Conservation (phyloP, 1,140 invertebrate species). For the Triops longicaudatus region DNA sequence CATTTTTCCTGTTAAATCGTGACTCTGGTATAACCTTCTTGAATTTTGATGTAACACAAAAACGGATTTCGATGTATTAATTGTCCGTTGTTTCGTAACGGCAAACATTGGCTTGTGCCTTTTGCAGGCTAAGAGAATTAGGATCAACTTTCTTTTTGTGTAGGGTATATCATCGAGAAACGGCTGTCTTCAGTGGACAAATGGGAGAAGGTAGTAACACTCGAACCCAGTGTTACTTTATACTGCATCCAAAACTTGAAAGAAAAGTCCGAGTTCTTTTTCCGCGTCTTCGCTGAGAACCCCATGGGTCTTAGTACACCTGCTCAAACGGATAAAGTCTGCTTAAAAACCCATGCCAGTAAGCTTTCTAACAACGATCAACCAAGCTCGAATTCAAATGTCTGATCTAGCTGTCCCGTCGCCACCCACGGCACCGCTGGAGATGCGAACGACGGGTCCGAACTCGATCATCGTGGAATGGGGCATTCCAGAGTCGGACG, state of each 20-base stretch:
- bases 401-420: conserved; percentile 65
- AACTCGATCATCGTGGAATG: conserved; percentile 82
- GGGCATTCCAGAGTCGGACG: conserved; percentile 87
- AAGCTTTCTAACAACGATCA: conserved; percentile 40
- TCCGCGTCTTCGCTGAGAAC: conserved; percentile 88
- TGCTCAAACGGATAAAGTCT: conserved; percentile 65
- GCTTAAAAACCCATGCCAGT: conserved; percentile 91
- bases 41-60: no score
- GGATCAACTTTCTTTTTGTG: not conserved
- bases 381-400: not conserved
- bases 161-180: conserved; percentile 89
- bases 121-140: no score
- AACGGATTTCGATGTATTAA: no score
- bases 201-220: conserved; percentile 84
- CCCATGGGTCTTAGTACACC: conserved; percentile 71
- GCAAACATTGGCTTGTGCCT: no score
- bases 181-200: conserved; percentile 57
- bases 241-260: conserved; percentile 78
- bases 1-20: no score
- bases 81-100: no score
- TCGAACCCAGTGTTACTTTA: conserved; percentile 64
- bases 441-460: conserved; percentile 68
- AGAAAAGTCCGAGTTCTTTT: conserved; percentile 81
- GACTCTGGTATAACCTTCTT: no score
- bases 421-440: conserved; percentile 77